Evolutionary conservation across 2,113 vertebrate genomes (phyloP), one percentile per base, ranked within the genome.

Genomic region (Progne subis): DNA sequence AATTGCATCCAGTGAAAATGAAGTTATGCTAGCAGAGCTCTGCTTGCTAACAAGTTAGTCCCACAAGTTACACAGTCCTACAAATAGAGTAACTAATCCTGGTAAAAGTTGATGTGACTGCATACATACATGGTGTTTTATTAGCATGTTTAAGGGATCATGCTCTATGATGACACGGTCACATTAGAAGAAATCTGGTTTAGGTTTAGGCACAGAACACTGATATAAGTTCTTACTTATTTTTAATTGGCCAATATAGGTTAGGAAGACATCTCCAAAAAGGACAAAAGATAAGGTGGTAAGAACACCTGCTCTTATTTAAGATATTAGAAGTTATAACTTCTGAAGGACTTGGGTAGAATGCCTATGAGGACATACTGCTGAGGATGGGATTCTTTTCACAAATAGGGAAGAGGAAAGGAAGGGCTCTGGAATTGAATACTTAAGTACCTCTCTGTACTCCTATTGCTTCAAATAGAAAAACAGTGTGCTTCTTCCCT

Each of bases 121-220:
- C 57, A 39, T 23, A 14, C 14, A 60, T 23, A 26, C 0, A 0
- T 2, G 2, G 11, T 83, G 11, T 43, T 74, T 60, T 61, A 43
- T 19, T 50, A 63, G 8, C 39, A 41, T 32, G 25, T 81, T 74
- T 86, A 77, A 78, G 47, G 28, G 24, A 69, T 74, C 37, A 4
- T 0, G 0, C 23, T 32, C 18, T 39, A 7, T 15, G 23, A 26
- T 63, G 61, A 59, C 0, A 0, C 37, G n/a, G 37, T 70, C 17
- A 4, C 1, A 0, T 41, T 57, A 61, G n/a, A 74, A 57, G 24
- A 89, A 83, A 79, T 37, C 46, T 37, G 11, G n/a, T 11, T 77
- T 82, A 81, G 32, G 21, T 63, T 90, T 83, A 64, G 29, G 15
- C 76, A 60, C 24, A 44, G 80, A 60, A 76, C 67, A 69, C 23